phyloP scores from a whole-genome alignment of 2,797 vertebrate genomes.

The Spinus olivaceus region DNA sequence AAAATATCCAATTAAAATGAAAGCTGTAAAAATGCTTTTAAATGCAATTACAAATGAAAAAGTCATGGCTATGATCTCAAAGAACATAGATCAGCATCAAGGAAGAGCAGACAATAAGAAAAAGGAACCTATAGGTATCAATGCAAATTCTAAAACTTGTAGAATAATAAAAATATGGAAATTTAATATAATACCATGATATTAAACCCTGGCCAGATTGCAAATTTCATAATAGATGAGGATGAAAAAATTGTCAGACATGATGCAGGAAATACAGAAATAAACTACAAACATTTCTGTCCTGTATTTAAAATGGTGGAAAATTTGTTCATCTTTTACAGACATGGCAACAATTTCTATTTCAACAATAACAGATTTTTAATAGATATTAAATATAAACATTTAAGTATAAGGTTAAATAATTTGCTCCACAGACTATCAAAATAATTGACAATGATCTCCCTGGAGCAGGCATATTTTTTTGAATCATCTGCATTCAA shows the following conservation, averaged over 20 bases:
- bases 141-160: not conserved
- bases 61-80: not conserved
- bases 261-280: not conserved
- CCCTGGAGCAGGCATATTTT: not conserved
- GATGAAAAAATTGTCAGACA: not conserved
- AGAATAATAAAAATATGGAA: not conserved
- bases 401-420: not conserved
- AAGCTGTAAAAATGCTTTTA: not conserved
- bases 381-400: not conserved
- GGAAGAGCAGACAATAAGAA: not conserved
- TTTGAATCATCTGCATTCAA: not conserved
- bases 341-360: not conserved
- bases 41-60: not conserved
- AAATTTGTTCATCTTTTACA: not conserved
- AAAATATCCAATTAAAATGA: not conserved
- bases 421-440: not conserved
- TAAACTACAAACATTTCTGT: not conserved
- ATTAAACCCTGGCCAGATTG: not conserved
- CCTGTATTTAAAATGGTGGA: not conserved
- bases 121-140: not conserved
- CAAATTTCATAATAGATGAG: not conserved
- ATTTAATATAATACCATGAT: not conserved
- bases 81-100: not conserved
- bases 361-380: not conserved
- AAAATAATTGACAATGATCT: not conserved